These are phyloP conservation scores for Fratercula arctica DNA, from an alignment of 2,797 vertebrate genomes.

Conservation along the genomic window DNA sequence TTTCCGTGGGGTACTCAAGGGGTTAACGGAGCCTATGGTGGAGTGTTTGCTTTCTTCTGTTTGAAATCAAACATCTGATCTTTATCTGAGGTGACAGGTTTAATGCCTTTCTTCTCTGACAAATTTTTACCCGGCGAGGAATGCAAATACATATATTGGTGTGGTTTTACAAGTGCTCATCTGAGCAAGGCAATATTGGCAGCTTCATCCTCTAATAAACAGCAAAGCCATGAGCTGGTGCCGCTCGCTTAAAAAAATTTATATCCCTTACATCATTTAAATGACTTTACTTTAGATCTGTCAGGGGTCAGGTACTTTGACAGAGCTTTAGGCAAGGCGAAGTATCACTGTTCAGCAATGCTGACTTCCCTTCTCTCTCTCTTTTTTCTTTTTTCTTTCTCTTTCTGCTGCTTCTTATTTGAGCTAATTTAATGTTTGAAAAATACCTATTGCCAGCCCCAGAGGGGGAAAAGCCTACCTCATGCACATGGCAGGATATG, in stretches of 20 bases:
- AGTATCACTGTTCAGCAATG: neutral
- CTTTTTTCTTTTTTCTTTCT: neutral
- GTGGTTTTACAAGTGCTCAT: constrained; percentile 53
- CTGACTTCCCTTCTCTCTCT: neutral
- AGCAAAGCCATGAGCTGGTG: constrained; percentile 25
- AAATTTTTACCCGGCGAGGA: constrained; percentile 78
- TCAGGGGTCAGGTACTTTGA: neutral
- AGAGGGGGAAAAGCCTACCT: neutral
- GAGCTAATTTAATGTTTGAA: neutral
- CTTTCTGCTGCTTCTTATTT: neutral
- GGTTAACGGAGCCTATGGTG: constrained; percentile 61
- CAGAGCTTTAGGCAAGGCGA: neutral
- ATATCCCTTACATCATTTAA: constrained; percentile 23
- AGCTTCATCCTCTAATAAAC: constrained; percentile 51
- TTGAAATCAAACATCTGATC: constrained; percentile 89
- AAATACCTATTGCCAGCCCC: neutral
- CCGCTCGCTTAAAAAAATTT: constrained; percentile 13
- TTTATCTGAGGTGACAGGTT: constrained; percentile 88
- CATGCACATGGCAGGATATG: neutral
- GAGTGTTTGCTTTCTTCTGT: constrained; percentile 81
- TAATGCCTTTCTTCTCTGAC: constrained; percentile 86
- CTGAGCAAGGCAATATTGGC: constrained; percentile 56
- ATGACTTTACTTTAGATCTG: constrained; percentile 7
- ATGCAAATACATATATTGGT: constrained; percentile 78
- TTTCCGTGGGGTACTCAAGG: neutral